These are phyloP conservation scores for Panzeria rudis DNA, from an alignment of 2,888 invertebrate genomes.

Conservation along the genomic window DNA sequence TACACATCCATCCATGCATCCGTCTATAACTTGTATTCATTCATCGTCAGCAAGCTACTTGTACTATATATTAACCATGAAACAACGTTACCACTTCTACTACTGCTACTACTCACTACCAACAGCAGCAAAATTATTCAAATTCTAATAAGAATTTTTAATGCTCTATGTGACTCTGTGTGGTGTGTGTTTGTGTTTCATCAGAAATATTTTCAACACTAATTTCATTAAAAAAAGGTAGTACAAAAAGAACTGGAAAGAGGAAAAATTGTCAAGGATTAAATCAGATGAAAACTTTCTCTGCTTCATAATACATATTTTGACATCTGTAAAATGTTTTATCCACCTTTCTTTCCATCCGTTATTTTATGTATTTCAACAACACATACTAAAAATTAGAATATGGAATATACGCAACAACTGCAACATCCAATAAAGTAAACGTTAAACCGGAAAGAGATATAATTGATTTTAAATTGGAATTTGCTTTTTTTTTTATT, in stretches of 20 bases:
- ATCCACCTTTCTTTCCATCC: background rate
- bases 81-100: conserved; percentile 17
- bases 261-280: conserved; percentile 37
- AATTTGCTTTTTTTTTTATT: conserved; percentile 58
- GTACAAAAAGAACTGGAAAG: conserved; percentile 9
- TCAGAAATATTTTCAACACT: conserved; percentile 35
- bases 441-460: conserved; percentile 33
- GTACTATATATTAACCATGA: background rate
- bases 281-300: conserved; percentile 23
- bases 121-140: conserved; percentile 40
- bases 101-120: background rate
- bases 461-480: conserved; percentile 65
- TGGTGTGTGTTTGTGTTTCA: background rate
- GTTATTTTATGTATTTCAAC: background rate
- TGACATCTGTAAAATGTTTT: conserved; percentile 31
- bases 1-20: conserved; percentile 23
- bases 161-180: background rate
- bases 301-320: conserved; percentile 22
- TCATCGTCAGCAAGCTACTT: conserved; percentile 20
- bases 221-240: conserved; percentile 59
- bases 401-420: conserved; percentile 2
- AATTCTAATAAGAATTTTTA: conserved; percentile 36
- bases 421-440: conserved; percentile 14
- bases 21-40: conserved; percentile 12
- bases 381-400: conserved; percentile 16